Base-by-base conservation (phyloP, 1,140 invertebrate species). In the Penaeus chinensis region DNA sequence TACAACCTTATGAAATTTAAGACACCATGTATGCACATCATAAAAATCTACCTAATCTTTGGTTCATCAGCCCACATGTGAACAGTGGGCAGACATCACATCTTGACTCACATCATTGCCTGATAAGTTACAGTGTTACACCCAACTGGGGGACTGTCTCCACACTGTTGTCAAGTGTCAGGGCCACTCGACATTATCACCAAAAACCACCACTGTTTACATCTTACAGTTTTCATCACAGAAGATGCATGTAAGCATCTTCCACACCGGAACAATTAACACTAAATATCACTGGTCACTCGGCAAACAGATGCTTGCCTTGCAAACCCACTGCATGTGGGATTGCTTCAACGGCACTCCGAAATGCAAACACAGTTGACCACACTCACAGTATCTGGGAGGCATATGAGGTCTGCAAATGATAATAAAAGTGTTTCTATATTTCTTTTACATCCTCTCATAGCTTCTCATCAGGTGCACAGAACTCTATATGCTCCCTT, bases 41-140 rank as follows among this genome's bases (percentile, higher is more conserved):
- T 87, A 87, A 87, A 87, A 87, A 87, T 87, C 85, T 87, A 87
- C 32, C 85, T 87, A 87, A 87, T 87, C 85, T 87, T 87, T 87
- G 85, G 85, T 87, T 86, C 85, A 54, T 82, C 85, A 69, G 80
- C 60, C 85, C 85, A 76, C 42, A 74, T 62, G 83, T 61, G 61
- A 82, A 69, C 79, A 87, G 61, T 76, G 78, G 79, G 61, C 79
- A 69, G 77, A 71, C 85, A 86, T 81, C 77, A 86, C 85, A 84
- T 84, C 82, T 69, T 84, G 66, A 84, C 71, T 76, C 82, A 82
- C 80, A 69, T 82, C 80, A 82, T 66, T 82, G 80, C 80, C 80
- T 82, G 80, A 82, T 42, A 82, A 82, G 80, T 82, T 82, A 63
- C 80, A 82, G 80, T 82, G 80, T 65, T 66, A 62, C 66, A 69